Evolutionary conservation across 2,797 vertebrate genomes (phyloP).

Genomic region (Columba guinea): DNA sequence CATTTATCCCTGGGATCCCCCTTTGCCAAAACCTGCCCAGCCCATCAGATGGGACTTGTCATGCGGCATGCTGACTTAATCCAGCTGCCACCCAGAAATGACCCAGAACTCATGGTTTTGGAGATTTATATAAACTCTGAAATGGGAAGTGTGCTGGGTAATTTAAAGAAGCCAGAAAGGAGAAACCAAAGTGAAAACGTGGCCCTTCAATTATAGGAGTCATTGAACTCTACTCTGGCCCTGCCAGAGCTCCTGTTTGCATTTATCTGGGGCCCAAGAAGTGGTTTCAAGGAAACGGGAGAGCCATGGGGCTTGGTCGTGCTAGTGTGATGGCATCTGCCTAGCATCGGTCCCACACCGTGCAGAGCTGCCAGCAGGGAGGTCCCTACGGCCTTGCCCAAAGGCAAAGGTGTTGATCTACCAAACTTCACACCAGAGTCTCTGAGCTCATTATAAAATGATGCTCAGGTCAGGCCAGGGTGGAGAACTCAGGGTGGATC

Average conservation of each 20-base stretch:
- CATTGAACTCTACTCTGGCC: background rate
- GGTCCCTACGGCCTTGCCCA: background rate
- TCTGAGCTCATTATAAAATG: background rate
- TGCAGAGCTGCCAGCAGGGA: background rate
- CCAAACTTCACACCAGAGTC: background rate
- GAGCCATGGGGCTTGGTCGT: background rate
- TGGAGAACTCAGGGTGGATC: background rate
- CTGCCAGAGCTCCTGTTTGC: background rate
- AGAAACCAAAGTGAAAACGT: background rate
- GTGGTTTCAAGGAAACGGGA: background rate
- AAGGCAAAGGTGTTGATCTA: background rate
- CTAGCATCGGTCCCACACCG: accelerated
- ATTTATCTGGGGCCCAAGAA: background rate
- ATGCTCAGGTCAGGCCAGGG: background rate
- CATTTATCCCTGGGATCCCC: constrained; percentile 3
- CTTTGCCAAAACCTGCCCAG: constrained; percentile 6
- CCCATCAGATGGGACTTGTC: background rate
- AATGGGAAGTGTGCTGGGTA: background rate
- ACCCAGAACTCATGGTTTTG: background rate
- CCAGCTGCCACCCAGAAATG: background rate
- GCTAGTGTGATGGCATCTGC: background rate
- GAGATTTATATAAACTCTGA: background rate
- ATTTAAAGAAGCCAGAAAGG: background rate
- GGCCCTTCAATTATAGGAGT: background rate
- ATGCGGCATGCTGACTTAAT: background rate